These are phyloP conservation scores for Glaucidium brasilianum DNA, from an alignment of 2,113 vertebrate genomes.

Conservation along the genomic window DNA sequence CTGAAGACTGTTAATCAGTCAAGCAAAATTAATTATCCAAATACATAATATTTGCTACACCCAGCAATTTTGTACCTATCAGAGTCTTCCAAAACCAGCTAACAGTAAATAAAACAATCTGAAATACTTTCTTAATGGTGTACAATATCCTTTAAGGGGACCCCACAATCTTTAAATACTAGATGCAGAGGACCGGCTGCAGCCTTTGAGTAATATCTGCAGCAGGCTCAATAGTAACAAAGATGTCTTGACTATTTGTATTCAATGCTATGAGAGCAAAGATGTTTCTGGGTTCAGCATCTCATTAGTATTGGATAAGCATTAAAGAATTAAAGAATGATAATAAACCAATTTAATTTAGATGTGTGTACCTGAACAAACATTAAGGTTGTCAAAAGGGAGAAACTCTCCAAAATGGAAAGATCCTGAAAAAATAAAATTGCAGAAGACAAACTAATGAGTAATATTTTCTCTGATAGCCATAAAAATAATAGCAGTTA, in stretches of 20 bases:
- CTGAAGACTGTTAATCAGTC: conserved; percentile 42
- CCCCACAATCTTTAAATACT: neutral
- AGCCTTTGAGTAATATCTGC: neutral
- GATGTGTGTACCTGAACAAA: neutral
- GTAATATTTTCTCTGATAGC: neutral
- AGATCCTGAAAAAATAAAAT: neutral
- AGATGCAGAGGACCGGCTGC: neutral
- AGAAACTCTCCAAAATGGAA: neutral
- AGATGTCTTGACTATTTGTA: neutral
- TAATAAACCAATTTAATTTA: neutral
- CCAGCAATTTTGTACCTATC: conserved; percentile 31
- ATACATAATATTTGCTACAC: conserved; percentile 17
- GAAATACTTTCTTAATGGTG: conserved; percentile 15
- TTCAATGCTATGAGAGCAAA: neutral
- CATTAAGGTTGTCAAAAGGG: neutral
- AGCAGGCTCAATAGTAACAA: neutral
- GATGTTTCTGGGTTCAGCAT: neutral
- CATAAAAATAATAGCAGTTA: neutral
- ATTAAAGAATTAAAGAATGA: neutral
- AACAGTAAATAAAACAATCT: neutral
- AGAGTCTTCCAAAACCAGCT: conserved; percentile 22
- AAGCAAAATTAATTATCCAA: conserved; percentile 50
- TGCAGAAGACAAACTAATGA: neutral
- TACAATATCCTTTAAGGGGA: neutral
- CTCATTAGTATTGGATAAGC: neutral